These are phyloP conservation scores for Drosophila pandora DNA, from an alignment of 1,140 invertebrate genomes.

Conservation along the genomic window DNA sequence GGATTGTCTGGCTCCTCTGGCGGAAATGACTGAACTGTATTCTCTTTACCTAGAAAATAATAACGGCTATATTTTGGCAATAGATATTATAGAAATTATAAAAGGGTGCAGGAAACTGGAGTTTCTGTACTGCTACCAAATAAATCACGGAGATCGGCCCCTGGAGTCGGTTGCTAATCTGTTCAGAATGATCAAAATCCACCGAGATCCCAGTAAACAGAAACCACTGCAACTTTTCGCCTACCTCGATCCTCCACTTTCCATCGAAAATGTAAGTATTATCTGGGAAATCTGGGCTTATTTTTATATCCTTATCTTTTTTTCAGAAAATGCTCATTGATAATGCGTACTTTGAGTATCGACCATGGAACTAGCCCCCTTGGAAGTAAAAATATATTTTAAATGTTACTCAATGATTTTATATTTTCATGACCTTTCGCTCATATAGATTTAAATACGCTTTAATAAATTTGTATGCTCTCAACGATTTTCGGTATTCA, in stretches of 20 bases:
- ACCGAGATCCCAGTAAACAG: conserved; percentile 24
- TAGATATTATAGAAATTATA: conserved; percentile 22
- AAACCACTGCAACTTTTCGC: conserved; percentile 14
- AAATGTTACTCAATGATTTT: conserved; percentile 75
- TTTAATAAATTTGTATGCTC: conserved; percentile 73
- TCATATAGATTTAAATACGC: conserved; percentile 75
- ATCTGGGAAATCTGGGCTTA: no score
- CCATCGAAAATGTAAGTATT: conserved; percentile 10
- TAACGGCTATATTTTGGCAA: conserved; percentile 14
- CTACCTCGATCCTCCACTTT: conserved; percentile 12
- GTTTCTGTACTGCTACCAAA: conserved; percentile 18
- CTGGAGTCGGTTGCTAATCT: conserved; percentile 20
- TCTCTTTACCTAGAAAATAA: conserved; percentile 20
- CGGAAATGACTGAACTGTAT: conserved; percentile 14
- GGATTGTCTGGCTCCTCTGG: conserved; percentile 6
- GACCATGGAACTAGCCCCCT: background rate
- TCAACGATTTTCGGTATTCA: conserved; percentile 66
- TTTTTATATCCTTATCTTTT: background rate
- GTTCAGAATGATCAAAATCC: conserved; percentile 16
- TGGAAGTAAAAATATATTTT: background rate
- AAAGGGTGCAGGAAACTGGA: conserved; percentile 12
- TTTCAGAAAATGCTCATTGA: conserved; percentile 25
- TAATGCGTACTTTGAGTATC: conserved; percentile 13
- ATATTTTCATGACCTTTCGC: conserved; percentile 77
- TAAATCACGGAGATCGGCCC: conserved; percentile 8